A percentile compares a stretch with the other conserved stretches of the same genome.
Evolutionary conservation across 2,113 vertebrate genomes (phyloP).

Genomic region (Caranx ignobilis): DNA sequence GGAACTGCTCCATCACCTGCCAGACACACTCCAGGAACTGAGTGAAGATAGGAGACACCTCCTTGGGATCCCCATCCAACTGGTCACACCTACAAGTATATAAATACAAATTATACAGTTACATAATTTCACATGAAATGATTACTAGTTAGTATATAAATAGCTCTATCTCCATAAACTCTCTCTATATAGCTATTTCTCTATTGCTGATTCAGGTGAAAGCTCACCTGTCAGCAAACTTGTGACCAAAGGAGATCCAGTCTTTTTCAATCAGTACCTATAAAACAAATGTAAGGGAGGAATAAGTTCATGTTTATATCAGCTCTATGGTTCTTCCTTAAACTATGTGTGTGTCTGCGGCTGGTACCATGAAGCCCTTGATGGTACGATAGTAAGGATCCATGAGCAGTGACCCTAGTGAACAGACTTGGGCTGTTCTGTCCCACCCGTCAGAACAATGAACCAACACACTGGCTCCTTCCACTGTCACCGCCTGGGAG

Average conservation of each 20-base stretch:
- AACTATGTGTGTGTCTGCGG: not conserved
- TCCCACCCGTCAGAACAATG: constrained; percentile 99
- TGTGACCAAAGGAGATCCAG: constrained; percentile 99
- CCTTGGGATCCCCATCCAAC: constrained; percentile 93
- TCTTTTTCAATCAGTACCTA: constrained; percentile 99
- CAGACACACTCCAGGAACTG: constrained; percentile 98
- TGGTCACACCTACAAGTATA: constrained; percentile 91
- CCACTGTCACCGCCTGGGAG: constrained; percentile 89
- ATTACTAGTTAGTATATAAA: too few species aligned
- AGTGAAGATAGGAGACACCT: constrained; percentile 96
- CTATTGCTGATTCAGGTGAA: not conserved
- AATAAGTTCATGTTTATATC: not conserved
- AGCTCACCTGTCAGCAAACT: constrained; percentile 95
- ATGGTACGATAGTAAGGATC: constrained; percentile 97
- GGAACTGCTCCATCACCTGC: constrained; percentile 96
- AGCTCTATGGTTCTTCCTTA: not conserved
- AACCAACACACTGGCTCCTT: constrained; percentile 94
- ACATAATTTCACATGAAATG: not conserved
- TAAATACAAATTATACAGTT: not conserved
- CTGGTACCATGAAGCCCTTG: constrained; percentile 94
- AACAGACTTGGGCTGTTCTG: constrained; percentile 96
- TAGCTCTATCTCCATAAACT: too few species aligned
- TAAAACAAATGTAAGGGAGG: constrained; percentile 31
- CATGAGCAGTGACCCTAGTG: constrained; percentile 92
- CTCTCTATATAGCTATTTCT: not conserved